A percentile compares a stretch with the other conserved stretches of the same genome.
Conservation (phyloP, 2,888 invertebrate genomes). For the Polymixis lichenea region DNA sequence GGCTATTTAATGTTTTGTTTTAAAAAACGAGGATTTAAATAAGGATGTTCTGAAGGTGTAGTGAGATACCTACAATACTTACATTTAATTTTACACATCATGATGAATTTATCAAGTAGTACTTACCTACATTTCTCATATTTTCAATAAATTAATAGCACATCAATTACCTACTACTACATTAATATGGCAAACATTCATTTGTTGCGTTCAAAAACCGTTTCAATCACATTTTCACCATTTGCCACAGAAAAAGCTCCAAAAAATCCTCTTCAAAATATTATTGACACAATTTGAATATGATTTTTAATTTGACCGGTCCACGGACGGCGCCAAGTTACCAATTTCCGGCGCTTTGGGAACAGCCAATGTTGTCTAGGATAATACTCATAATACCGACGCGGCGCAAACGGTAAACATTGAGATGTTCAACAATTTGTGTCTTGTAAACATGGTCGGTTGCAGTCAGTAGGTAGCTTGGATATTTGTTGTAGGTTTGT, state of each 20-base stretch:
- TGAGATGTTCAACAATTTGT: slow-evolving; percentile 36
- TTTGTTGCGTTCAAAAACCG: background rate
- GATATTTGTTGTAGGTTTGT: slow-evolving; percentile 1
- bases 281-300: slow-evolving; percentile 38
- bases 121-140: too few relatives aligned
- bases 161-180: background rate
- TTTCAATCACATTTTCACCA: background rate
- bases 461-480: background rate
- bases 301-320: slow-evolving; percentile 45
- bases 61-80: background rate
- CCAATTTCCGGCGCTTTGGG: slow-evolving; percentile 72
- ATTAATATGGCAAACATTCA: background rate
- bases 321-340: slow-evolving; percentile 23
- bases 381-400: slow-evolving; percentile 63
- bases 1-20: background rate
- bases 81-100: background rate
- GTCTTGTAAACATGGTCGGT: slow-evolving; percentile 31
- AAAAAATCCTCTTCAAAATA: slow-evolving; percentile 3
- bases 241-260: background rate
- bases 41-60: background rate
- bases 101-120: background rate
- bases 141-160: background rate
- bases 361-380: slow-evolving; percentile 69
- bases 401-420: slow-evolving; percentile 31
- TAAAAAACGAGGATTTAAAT: too few relatives aligned